A percentile compares a stretch with the other conserved stretches of the same genome.
These are phyloP conservation scores for Aspidoscelis tigris DNA, from an alignment of 2,113 vertebrate genomes.

Conservation along the genomic window DNA sequence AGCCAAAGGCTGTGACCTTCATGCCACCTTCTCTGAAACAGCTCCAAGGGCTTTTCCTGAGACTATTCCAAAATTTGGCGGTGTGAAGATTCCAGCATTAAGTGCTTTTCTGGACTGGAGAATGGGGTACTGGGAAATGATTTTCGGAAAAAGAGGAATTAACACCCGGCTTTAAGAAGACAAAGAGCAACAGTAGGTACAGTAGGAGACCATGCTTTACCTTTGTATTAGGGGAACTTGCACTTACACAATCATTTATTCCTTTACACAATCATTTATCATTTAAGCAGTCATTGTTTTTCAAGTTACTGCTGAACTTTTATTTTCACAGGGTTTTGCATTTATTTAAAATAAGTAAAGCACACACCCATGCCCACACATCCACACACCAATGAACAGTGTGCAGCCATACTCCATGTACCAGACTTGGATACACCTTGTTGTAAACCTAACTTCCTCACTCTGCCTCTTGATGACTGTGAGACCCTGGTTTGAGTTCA, in stretches of 20 bases:
- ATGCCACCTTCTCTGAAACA: conserved; percentile 2
- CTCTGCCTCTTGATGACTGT: conserved; percentile 35
- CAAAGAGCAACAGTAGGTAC: conserved; percentile 5
- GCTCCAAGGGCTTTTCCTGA: not conserved
- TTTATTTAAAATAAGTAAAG: conserved; percentile 12
- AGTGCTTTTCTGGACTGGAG: conserved; percentile 28
- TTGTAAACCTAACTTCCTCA: conserved; percentile 29
- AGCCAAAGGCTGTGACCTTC: not conserved
- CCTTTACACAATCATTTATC: conserved; percentile 21
- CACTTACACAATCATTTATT: conserved; percentile 32
- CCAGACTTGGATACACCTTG: not conserved
- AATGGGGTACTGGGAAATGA: conserved; percentile 10
- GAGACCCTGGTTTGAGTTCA: conserved; percentile 14
- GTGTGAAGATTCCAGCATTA: conserved; percentile 10
- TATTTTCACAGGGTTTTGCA: not conserved
- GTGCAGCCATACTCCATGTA: conserved; percentile 1
- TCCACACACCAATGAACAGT: not conserved
- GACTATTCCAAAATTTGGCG: conserved; percentile 11
- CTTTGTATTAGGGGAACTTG: conserved; percentile 28
- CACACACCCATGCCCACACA: not conserved
- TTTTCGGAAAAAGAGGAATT: conserved; percentile 27
- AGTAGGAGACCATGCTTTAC: conserved; percentile 20
- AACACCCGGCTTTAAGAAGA: conserved; percentile 10
- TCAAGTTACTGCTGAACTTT: conserved; percentile 36
- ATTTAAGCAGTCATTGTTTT: conserved; percentile 42